These are phyloP conservation scores for Labeo calbasu DNA, from an alignment of 2,797 vertebrate genomes.

Conservation along the genomic window DNA sequence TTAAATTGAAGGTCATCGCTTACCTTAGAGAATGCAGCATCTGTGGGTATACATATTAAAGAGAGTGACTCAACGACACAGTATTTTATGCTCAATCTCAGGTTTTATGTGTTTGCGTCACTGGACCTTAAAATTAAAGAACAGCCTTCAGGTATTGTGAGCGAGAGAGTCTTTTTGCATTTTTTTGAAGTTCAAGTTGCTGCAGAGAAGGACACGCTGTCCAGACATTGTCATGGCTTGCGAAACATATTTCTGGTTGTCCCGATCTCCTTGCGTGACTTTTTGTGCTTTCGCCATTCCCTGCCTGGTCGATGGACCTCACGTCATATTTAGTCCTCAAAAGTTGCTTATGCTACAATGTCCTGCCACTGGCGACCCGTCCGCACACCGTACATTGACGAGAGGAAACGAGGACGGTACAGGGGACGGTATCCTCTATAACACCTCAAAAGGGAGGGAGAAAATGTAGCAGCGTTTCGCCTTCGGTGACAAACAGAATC, in stretches of 20 bases:
- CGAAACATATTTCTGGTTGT: background rate
- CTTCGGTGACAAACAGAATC: slow-evolving; percentile 6
- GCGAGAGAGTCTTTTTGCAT: background rate
- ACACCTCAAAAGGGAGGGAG: slow-evolving; percentile 16
- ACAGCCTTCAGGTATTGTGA: slow-evolving; percentile 16
- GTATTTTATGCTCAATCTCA: background rate
- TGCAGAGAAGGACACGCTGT: background rate
- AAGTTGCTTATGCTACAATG: slow-evolving; percentile 52
- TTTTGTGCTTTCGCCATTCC: background rate
- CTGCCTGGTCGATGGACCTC: slow-evolving; percentile 28
- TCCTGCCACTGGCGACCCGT: background rate
- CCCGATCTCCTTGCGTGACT: slow-evolving; percentile 41
- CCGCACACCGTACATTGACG: background rate
- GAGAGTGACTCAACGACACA: slow-evolving; percentile 7
- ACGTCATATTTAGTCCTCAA: slow-evolving; percentile 44
- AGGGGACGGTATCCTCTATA: background rate
- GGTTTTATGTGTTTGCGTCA: slow-evolving; percentile 1
- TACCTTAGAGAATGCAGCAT: slow-evolving; percentile 49
- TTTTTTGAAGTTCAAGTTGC: slow-evolving; percentile 2
- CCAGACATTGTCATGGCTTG: background rate
- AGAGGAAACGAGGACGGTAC: slow-evolving; percentile 7
- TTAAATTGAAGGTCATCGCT: slow-evolving; percentile 58
- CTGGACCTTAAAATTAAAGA: slow-evolving; percentile 16
- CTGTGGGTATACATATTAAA: background rate
- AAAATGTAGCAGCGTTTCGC: background rate